These are phyloP conservation scores for Hycleus cichorii DNA, from an alignment of 1,140 invertebrate species.

Conservation along the genomic window DNA sequence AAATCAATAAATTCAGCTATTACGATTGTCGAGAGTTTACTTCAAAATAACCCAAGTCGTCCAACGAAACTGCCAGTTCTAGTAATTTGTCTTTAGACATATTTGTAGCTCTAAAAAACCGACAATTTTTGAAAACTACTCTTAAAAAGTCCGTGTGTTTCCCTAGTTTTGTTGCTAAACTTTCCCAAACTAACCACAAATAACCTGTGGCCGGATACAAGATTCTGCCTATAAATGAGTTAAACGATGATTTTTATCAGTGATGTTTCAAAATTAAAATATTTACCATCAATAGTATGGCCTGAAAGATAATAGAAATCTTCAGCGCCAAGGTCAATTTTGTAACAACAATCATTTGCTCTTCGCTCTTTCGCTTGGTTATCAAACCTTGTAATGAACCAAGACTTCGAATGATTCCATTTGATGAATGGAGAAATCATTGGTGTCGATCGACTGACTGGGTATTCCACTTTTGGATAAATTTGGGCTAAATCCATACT, in stretches of 20 bases:
- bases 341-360: background rate
- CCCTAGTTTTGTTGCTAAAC: constrained; percentile 70
- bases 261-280: too few species aligned
- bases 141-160: constrained; percentile 66
- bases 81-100: constrained; percentile 50
- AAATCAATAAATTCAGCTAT: too few species aligned
- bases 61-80: constrained; percentile 76
- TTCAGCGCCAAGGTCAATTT: constrained; percentile 40
- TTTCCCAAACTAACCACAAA: constrained; percentile 77
- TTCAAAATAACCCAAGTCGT: constrained; percentile 72
- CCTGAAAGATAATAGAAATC: constrained; percentile 70
- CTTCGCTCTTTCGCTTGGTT: too few species aligned
- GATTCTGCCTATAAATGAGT: constrained; percentile 46
- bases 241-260: too few species aligned
- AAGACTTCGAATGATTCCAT: constrained; percentile 54
- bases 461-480: too few species aligned
- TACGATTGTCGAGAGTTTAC: constrained; percentile 28
- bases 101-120: constrained; percentile 75
- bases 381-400: constrained; percentile 24
- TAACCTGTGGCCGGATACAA: constrained; percentile 88
- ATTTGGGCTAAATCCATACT: too few species aligned
- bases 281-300: constrained; percentile 70
- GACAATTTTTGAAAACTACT: constrained; percentile 50
- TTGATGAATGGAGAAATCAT: constrained; percentile 50
- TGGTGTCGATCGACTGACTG: constrained; percentile 16